Base-by-base conservation (phyloP, 2,113 vertebrate genomes). In the Labeo rohita region DNA sequence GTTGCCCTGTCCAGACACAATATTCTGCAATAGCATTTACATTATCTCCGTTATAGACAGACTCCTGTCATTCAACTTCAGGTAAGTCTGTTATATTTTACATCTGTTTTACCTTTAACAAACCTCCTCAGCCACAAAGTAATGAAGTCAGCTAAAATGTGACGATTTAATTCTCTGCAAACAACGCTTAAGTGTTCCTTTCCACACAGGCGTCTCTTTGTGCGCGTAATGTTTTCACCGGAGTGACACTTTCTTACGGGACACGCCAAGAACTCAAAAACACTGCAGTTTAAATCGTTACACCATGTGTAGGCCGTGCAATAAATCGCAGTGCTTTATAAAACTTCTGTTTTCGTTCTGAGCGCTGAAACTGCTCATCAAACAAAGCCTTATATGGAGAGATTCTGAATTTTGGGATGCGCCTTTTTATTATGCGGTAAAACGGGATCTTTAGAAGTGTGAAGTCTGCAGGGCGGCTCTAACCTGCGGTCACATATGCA, bases 341-440 rank as follows among this genome's bases (percentile, higher is more conserved):
- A 47, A 80, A 28, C 23, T 1, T 7, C 56, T 61, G 1, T 45
- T 47, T 16, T 9, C 1, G 12, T 61, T 4, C 15, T 21, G 3
- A 28, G 16, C 15, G 16, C 6, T 45, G 11, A 52, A 84, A 36
- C 45, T 36, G 43, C 21, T 77, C 34, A 9, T 13, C 45, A 63
- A 56, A 79, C 52, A 80, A 72, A 61, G n/a, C 84, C 84, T 72
- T 86, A 86, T 86, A 73, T 36, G 84, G 84, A 47, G 21, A 34
- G 10, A 56, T 73, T 16, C 13, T 34, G 21, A 43, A 45, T 23
- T n/a, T 18, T 7, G 28, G 12, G 50, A 45, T 73, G 82, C 47
- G 28, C 47, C 10, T 65, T 15, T 75, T 75, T n/a, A 82, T 59
- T 43, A 73, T 45, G 66, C 21, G 21, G 50, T 73, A 23, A 34